phyloP scores from a whole-genome alignment of 1,140 invertebrate genomes.

The Calephelis virginiensis region DNA sequence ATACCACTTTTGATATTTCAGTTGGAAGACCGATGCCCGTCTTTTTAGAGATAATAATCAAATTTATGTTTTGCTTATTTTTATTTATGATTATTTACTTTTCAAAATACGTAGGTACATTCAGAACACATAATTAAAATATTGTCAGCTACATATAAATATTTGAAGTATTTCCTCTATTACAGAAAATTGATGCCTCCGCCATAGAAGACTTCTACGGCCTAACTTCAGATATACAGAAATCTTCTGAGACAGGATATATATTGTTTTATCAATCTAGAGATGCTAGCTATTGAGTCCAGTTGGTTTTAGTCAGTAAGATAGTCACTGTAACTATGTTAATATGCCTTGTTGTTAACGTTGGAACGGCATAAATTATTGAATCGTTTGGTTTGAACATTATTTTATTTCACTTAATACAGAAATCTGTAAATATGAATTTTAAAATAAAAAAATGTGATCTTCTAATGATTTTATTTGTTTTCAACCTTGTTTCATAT shows the following conservation, averaged over 20 bases:
- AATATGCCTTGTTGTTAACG: slow-evolving; percentile 70
- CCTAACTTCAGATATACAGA: slow-evolving; percentile 97
- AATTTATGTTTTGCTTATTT: no score
- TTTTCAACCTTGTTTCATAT: no score
- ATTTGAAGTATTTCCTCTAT: slow-evolving; percentile 36
- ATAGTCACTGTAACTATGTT: slow-evolving; percentile 53
- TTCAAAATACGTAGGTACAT: no score
- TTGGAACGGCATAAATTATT: slow-evolving; percentile 69
- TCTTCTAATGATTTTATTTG: slow-evolving; percentile 26
- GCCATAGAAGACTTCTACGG: slow-evolving; percentile 99
- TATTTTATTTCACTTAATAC: slow-evolving; percentile 51
- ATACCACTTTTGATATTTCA: no score
- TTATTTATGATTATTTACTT: no score
- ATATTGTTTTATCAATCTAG: slow-evolving; percentile 99
- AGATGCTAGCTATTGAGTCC: slow-evolving; percentile 82
- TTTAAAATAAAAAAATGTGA: slow-evolving; percentile 63
- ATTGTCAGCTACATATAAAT: no score
- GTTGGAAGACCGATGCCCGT: no score
- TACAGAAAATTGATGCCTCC: slow-evolving; percentile 98
- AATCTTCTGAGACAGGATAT: slow-evolving; percentile 99
- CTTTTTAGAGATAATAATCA: no score
- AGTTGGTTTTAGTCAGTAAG: slow-evolving; percentile 60
- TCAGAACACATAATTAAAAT: no score
- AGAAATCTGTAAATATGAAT: slow-evolving; percentile 61
- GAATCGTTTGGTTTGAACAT: slow-evolving; percentile 56